Evolutionary conservation across 2,113 vertebrate genomes (phyloP).

Genomic region (Calidris pygmaea): DNA sequence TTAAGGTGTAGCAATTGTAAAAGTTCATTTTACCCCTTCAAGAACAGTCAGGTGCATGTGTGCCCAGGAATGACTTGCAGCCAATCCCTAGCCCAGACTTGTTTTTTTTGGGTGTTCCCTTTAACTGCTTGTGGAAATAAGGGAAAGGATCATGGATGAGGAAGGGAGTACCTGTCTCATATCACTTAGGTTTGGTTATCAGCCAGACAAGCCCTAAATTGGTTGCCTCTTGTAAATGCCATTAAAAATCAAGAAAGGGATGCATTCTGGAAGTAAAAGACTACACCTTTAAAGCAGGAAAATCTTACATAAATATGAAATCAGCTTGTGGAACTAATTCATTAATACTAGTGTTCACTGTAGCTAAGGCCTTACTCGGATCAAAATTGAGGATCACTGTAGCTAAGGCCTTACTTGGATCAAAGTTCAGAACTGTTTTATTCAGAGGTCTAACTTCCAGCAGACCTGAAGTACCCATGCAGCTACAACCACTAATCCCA

Average conservation of each 20-base stretch:
- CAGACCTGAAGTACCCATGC: neutral
- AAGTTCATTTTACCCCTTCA: neutral
- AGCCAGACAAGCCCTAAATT: neutral
- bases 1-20: neutral
- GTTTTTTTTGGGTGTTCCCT: neutral
- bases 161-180: neutral
- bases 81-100: fast-evolving
- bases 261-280: neutral
- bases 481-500: neutral
- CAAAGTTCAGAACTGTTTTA: neutral
- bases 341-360: neutral
- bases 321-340: neutral
- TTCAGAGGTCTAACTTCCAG: neutral
- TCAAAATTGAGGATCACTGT: neutral
- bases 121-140: neutral
- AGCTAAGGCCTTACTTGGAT: neutral
- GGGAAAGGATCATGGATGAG: neutral
- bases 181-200: neutral
- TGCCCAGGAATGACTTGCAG: neutral
- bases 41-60: neutral
- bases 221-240: neutral
- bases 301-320: neutral
- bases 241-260: neutral
- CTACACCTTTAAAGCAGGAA: neutral
- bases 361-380: neutral